These are phyloP conservation scores for Cryptotis parvus DNA, from an alignment of 2,113 vertebrate genomes.

Conservation along the genomic window DNA sequence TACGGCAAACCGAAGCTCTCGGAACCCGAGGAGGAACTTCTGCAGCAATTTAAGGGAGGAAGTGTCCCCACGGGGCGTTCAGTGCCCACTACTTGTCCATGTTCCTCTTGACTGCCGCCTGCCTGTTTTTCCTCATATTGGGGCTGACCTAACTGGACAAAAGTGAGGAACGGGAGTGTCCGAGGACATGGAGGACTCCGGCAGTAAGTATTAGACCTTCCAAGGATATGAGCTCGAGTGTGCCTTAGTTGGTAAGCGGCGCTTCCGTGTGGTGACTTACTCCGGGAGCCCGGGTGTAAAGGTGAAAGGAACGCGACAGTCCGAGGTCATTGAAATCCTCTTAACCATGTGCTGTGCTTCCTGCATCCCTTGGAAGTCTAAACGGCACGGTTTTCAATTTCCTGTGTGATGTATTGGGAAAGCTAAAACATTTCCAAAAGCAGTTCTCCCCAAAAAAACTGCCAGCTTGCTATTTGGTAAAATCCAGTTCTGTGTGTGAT, in stretches of 20 bases:
- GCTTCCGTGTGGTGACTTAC: neutral
- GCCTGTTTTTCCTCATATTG: constrained; percentile 96
- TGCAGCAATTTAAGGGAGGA: constrained; percentile 97
- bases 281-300: neutral
- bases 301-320: neutral
- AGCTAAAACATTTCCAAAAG: neutral
- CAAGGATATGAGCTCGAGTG: too few relatives aligned
- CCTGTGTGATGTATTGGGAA: constrained; percentile 15
- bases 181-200: constrained; percentile 87
- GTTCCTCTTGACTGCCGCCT: constrained; percentile 97
- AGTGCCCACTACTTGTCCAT: constrained; percentile 99
- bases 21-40: constrained; percentile 95
- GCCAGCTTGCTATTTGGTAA: neutral
- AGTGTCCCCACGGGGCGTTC: constrained; percentile 92
- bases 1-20: constrained; percentile 88
- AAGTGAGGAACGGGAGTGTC: constrained; percentile 94
- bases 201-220: constrained; percentile 89
- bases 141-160: constrained; percentile 97
- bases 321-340: too few relatives aligned
- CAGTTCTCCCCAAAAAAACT: too few relatives aligned
- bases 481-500: neutral
- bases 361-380: too few relatives aligned
- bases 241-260: too few relatives aligned
- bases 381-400: neutral
- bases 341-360: too few relatives aligned